These are phyloP conservation scores for Goniozus legneri DNA, from an alignment of 1,140 invertebrate species.

Conservation along the genomic window DNA sequence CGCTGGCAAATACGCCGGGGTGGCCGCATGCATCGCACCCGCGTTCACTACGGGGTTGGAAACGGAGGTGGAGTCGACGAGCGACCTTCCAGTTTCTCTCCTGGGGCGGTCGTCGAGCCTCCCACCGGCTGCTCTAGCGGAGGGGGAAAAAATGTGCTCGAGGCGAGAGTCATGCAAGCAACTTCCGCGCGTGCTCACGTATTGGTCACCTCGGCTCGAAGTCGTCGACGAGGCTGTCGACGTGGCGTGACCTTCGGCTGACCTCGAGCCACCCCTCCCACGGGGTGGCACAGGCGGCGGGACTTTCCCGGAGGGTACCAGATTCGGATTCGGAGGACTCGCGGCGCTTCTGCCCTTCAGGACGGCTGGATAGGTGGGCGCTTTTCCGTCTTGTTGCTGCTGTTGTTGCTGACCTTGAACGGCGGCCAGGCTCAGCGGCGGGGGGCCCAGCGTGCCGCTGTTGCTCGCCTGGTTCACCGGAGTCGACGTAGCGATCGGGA, in stretches of 20 bases:
- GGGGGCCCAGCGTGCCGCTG: conserved; percentile 56
- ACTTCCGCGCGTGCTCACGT: conserved; percentile 29
- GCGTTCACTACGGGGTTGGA: neutral
- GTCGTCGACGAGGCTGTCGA: conserved; percentile 26
- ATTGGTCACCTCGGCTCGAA: conserved; percentile 48
- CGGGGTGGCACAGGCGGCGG: conserved; percentile 78
- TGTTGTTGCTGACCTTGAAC: conserved; percentile 11
- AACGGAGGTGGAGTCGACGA: neutral
- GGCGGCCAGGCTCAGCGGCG: conserved; percentile 53
- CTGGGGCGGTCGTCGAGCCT: no score
- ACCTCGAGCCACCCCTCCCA: conserved; percentile 47
- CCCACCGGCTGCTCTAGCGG: no score
- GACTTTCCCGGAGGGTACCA: conserved; percentile 57
- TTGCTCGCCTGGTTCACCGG: conserved; percentile 27
- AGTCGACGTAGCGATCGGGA: conserved; percentile 41
- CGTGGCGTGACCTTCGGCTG: conserved; percentile 18
- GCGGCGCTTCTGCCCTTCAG: conserved; percentile 62
- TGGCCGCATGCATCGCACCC: neutral
- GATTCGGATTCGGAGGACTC: conserved; percentile 43
- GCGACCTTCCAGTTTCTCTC: no score
- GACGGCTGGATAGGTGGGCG: conserved; percentile 67
- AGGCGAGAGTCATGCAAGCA: conserved; percentile 37
- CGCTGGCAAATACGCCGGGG: neutral
- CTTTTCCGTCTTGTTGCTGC: conserved; percentile 27
- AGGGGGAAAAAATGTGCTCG: conserved; percentile 6